Evolutionary conservation across 2,888 invertebrate species (phyloP).

Genomic region (Ormyrus rosae): DNA sequence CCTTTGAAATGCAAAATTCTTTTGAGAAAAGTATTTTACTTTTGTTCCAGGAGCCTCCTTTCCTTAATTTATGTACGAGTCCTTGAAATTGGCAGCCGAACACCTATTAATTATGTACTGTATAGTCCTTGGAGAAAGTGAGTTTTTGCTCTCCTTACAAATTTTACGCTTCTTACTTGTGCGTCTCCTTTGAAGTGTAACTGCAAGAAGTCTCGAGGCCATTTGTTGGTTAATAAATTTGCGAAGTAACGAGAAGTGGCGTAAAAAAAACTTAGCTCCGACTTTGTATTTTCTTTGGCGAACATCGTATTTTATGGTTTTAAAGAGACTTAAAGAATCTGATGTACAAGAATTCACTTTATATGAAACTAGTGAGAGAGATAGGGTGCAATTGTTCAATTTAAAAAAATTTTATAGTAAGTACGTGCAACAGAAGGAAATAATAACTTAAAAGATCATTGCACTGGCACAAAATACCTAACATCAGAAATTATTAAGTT

Average conservation of each 20-base stretch:
- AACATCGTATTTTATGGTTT: conserved; percentile 40
- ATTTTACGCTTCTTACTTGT: conserved; percentile 52
- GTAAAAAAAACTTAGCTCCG: conserved; percentile 39
- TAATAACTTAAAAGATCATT: too few species aligned
- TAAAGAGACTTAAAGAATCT: conserved; percentile 8
- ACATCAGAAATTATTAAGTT: too few species aligned
- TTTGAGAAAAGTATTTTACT: background rate
- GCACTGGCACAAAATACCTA: too few species aligned
- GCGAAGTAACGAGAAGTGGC: conserved; percentile 52
- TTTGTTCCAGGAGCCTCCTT: background rate
- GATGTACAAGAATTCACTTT: conserved; percentile 13
- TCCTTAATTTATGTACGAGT: conserved; percentile 35
- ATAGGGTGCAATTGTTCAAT: conserved; percentile 1
- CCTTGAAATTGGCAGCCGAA: conserved; percentile 53
- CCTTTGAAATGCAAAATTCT: background rate
- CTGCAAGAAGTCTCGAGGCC: conserved; percentile 45
- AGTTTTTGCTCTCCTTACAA: conserved; percentile 53
- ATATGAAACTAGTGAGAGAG: too few species aligned
- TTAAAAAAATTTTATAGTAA: too few species aligned
- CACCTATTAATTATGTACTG: conserved; percentile 53
- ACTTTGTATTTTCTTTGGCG: conserved; percentile 30
- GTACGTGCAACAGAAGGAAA: too few species aligned
- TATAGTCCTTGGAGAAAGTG: conserved; percentile 53
- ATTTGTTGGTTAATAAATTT: conserved; percentile 56
- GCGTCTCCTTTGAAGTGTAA: conserved; percentile 45